These are phyloP conservation scores for Gorilla gorilla DNA, from an alignment of 2,113 vertebrate genomes.

Conservation along the genomic window DNA sequence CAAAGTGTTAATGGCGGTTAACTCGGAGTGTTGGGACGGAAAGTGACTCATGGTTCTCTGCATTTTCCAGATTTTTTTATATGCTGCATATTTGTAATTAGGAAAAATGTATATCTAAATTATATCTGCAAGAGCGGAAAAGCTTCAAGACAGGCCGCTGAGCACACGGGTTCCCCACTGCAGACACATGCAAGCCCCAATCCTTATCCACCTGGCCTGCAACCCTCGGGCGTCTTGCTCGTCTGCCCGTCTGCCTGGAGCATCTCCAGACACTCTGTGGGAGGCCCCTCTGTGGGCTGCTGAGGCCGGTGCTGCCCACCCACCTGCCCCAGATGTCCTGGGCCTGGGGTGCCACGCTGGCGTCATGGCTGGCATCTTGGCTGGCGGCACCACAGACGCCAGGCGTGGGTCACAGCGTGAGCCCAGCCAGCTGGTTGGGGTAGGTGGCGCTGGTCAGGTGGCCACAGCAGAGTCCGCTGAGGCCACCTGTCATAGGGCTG, in stretches of 20 bases:
- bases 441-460: not conserved
- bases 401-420: not conserved
- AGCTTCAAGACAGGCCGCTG: not conserved
- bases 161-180: accelerated
- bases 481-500: not conserved
- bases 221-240: not conserved
- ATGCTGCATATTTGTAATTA: not conserved
- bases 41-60: not conserved
- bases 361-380: not conserved
- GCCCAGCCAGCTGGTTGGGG: too few species aligned
- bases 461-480: not conserved
- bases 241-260: too few species aligned
- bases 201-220: too few species aligned
- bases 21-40: not conserved
- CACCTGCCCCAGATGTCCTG: not conserved
- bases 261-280: not conserved
- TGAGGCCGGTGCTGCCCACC: not conserved
- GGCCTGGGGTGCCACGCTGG: not conserved
- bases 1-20: accelerated
- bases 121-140: accelerated
- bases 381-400: not conserved
- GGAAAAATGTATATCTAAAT: not conserved
- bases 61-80: too few species aligned
- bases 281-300: not conserved
- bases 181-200: accelerated